These are phyloP conservation scores for Sphaerophoria rueppellii DNA, from an alignment of 2,888 invertebrate genomes.

Conservation along the genomic window DNA sequence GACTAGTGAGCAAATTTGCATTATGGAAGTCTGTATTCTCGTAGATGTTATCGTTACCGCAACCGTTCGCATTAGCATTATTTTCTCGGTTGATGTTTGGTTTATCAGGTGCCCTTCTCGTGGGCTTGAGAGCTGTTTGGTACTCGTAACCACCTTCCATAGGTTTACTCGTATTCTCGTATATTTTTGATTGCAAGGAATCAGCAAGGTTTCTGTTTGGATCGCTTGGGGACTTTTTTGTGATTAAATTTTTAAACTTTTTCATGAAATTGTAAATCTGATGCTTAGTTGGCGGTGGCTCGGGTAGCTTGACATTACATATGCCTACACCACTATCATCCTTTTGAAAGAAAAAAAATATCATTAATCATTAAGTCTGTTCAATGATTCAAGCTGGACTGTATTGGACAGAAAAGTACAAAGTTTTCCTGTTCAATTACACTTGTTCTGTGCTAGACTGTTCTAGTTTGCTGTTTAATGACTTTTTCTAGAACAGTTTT, in stretches of 20 bases:
- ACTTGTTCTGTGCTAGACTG: no score
- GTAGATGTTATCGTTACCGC: conserved; percentile 75
- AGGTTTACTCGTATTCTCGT: conserved; percentile 80
- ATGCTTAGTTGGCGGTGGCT: conserved; percentile 84
- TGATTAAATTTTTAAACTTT: conserved; percentile 86
- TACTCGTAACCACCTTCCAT: conserved; percentile 75
- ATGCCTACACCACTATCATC: conserved; percentile 83
- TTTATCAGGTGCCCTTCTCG: conserved; percentile 62
- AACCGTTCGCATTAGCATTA: background rate
- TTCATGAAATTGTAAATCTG: conserved; percentile 88
- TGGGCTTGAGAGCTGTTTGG: conserved; percentile 74
- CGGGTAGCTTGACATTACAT: conserved; percentile 84
- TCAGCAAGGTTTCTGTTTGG: conserved; percentile 69
- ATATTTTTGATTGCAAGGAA: conserved; percentile 78
- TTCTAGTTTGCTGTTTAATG: no score
- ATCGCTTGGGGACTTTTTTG: conserved; percentile 80
- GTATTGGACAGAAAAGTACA: no score
- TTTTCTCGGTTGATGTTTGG: conserved; percentile 44
- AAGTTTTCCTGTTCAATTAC: no score
- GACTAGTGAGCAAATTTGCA: conserved; percentile 72
- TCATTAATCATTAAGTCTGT: no score
- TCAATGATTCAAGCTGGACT: no score
- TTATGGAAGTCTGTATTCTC: conserved; percentile 78
- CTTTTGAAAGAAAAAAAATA: conserved; percentile 74
- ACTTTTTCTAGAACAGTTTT: no score